Evolutionary conservation across 2,113 vertebrate genomes (phyloP), one percentile per base, ranked within the genome.

Genomic region (Prolemur simus): DNA sequence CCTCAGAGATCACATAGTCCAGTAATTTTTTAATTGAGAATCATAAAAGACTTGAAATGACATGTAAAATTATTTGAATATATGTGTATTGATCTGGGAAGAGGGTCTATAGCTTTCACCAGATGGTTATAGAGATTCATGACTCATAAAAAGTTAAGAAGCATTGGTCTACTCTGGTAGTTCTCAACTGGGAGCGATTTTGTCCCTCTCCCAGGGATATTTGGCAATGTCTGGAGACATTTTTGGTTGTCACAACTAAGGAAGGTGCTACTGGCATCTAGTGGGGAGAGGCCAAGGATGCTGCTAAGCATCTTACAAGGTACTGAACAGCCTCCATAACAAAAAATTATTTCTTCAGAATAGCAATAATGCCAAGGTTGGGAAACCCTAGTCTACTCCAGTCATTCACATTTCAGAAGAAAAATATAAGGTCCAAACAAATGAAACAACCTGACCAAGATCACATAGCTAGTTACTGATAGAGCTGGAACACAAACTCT

Each of bases 331-430:
- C 27, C 39, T 18, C 37, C 23, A 69, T 3, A 17, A n/a, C 77
- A 93, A 78, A 94, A 14, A 81, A 84, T 77, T 76, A 58, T 71
- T 42, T 81, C 76, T 9, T 37, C 9, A 87, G 32, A 97, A 56
- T 39, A 64, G 47, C 49, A 77, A 12, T 32, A 91, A 45, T 47
- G 52, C 23, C 56, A 47, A 63, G 6, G 49, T 39, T 93, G 69
- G 71, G 18, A 91, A 91, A 91, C 14, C 9, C 52, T 74, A 9
- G 34, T 95, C n/a, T 76, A n/a, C 14, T 73, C 37, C 23, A 85
- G 39, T 47, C 23, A 85, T 80, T 96, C 82, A 76, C 15, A 96
- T 69, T 92, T 88, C 29, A 88, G n/a, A 96, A 94, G 85, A 94
- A 54, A 92, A 89, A 81, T 34, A 23, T 49, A 90, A 83, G 56